These are phyloP conservation scores for Dryobates pubescens DNA, from an alignment of 2,797 vertebrate genomes.

Conservation along the genomic window DNA sequence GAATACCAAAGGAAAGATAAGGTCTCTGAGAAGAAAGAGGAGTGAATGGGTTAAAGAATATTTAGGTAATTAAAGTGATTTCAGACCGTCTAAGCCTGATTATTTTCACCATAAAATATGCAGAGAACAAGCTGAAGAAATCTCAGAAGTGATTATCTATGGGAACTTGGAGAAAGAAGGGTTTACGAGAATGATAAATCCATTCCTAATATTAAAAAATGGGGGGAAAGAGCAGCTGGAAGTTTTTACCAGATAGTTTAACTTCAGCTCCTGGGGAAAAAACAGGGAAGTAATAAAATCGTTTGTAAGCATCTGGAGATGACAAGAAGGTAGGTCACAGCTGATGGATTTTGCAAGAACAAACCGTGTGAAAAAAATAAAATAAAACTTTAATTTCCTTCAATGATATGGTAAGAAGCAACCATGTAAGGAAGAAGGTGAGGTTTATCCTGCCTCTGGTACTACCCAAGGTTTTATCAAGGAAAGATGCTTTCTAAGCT, in stretches of 20 bases:
- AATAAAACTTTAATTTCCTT: background rate
- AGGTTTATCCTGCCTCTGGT: background rate
- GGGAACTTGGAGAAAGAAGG: background rate
- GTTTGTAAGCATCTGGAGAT: background rate
- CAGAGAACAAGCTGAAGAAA: background rate
- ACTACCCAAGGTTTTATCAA: background rate
- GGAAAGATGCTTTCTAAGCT: background rate
- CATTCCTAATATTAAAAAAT: background rate
- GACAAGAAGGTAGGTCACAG: background rate
- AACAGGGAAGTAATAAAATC: background rate
- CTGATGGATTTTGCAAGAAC: background rate
- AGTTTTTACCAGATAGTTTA: background rate
- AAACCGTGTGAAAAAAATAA: background rate
- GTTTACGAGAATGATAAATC: background rate
- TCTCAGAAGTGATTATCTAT: background rate
- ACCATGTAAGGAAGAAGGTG: background rate
- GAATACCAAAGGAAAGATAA: background rate
- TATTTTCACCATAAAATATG: background rate
- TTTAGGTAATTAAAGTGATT: background rate
- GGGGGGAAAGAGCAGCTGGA: background rate
- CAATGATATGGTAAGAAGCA: background rate
- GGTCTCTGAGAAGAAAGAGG: background rate
- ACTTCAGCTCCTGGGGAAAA: background rate
- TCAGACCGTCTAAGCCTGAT: background rate
- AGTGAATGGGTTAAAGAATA: background rate